These are phyloP conservation scores for Rhinogobius similis DNA, from an alignment of 2,113 vertebrate species.

Conservation along the genomic window DNA sequence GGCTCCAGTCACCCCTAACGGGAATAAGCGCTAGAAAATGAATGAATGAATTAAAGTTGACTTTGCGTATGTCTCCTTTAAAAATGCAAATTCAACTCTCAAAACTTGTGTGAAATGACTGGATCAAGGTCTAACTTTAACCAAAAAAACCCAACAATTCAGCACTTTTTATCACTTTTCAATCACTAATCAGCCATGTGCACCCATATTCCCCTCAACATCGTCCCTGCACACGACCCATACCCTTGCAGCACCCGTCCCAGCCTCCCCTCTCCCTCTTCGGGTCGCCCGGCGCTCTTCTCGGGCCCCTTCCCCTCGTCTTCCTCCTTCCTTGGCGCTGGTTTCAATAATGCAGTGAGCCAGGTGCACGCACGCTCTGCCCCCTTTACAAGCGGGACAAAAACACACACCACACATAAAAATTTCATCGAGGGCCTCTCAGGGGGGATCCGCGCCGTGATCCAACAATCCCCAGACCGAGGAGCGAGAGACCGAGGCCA, in stretches of 20 bases:
- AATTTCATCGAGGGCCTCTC: slow-evolving; percentile 69
- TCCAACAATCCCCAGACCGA: slow-evolving; percentile 50
- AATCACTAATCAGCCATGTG: too few relatives aligned
- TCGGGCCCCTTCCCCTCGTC: slow-evolving; percentile 29
- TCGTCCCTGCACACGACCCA: slow-evolving; percentile 14
- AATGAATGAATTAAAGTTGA: too few relatives aligned
- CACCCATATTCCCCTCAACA: neutral
- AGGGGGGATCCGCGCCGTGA: slow-evolving; percentile 59
- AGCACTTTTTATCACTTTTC: neutral
- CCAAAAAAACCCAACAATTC: too few relatives aligned
- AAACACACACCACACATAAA: slow-evolving; percentile 62
- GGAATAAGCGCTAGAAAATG: too few relatives aligned
- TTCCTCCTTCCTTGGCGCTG: slow-evolving; percentile 38
- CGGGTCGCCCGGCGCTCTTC: neutral
- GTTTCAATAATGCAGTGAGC: slow-evolving; percentile 78
- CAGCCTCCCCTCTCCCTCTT: slow-evolving; percentile 16
- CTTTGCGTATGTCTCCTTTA: too few relatives aligned
- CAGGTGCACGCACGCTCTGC: slow-evolving; percentile 68
- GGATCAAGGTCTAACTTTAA: too few relatives aligned
- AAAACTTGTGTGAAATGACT: neutral
- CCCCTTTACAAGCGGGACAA: slow-evolving; percentile 57
- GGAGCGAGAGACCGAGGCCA: slow-evolving; percentile 23
- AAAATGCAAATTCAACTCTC: neutral
- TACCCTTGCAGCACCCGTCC: slow-evolving; percentile 21
- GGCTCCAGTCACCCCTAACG: too few relatives aligned